These are phyloP conservation scores for Mormyrops attenuatus DNA, from an alignment of 2,797 vertebrate species.

Conservation along the genomic window DNA sequence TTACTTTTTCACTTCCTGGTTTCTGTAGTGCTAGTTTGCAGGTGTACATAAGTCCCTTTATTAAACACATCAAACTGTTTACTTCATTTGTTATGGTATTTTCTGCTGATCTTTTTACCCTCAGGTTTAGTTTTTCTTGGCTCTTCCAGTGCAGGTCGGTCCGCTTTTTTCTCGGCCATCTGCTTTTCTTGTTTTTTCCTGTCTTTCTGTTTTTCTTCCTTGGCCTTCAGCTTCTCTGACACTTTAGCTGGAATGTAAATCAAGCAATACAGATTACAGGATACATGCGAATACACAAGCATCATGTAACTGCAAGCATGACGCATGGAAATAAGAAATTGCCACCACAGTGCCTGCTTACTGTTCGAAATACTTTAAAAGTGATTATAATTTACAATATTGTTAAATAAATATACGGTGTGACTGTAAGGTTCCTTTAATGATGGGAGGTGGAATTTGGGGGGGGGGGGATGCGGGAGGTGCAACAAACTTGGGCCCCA, in stretches of 20 bases:
- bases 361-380: not conserved
- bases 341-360: not conserved
- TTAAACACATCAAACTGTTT: not conserved
- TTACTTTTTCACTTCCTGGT: not conserved
- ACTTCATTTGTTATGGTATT: not conserved
- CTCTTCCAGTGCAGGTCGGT: conserved; percentile 52
- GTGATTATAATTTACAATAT: not conserved
- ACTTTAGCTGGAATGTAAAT: not conserved
- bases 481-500: not conserved
- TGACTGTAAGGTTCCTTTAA: not conserved
- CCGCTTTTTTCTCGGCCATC: conserved; percentile 47
- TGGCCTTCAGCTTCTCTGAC: not conserved
- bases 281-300: not conserved
- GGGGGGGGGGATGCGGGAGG: not conserved
- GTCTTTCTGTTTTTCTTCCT: not conserved
- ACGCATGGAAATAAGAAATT: not conserved
- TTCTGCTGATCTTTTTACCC: conserved; percentile 52
- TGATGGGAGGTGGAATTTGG: not conserved
- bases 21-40: not conserved
- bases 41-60: not conserved
- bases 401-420: not conserved
- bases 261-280: not conserved
- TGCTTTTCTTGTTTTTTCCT: conserved; percentile 45
- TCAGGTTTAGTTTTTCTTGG: conserved; percentile 55
- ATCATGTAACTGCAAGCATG: not conserved